A percentile compares a stretch with the other conserved stretches of the same genome.
Conservation (phyloP, 2,113 vertebrate species). For the Reinhardtius hippoglossoides region DNA sequence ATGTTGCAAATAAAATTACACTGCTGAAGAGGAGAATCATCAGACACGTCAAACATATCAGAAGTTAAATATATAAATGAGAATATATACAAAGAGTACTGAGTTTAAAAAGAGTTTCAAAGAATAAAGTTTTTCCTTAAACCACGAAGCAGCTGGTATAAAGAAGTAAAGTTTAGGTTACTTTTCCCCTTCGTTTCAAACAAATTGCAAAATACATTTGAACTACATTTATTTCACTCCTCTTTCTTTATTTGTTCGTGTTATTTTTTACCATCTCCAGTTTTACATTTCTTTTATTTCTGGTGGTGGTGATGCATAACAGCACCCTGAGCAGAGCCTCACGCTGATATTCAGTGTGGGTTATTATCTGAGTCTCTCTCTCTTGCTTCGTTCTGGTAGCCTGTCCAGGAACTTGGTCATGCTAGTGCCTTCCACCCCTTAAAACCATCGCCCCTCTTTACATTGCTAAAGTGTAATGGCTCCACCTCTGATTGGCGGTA, state of each 20-base stretch:
- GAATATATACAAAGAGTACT: not conserved
- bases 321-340: no score
- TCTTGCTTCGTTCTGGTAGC: no score
- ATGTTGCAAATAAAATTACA: not conserved
- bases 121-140: not conserved
- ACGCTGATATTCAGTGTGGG: no score
- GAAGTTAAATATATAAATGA: not conserved
- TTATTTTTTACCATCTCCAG: no score
- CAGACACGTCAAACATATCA: not conserved
- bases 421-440: no score
- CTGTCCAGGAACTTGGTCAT: no score
- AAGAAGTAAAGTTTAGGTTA: not conserved
- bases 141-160: not conserved
- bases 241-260: no score
- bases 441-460: no score
- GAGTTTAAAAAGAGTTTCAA: not conserved
- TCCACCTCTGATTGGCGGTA: no score
- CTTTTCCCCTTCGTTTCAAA: not conserved
- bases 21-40: constrained; percentile 1
- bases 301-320: not conserved
- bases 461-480: no score
- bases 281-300: not conserved
- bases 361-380: no score
- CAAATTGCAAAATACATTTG: not conserved
- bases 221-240: not conserved